Base-by-base conservation (phyloP, 2,888 invertebrate genomes). In the Polydesmus complanatus region DNA sequence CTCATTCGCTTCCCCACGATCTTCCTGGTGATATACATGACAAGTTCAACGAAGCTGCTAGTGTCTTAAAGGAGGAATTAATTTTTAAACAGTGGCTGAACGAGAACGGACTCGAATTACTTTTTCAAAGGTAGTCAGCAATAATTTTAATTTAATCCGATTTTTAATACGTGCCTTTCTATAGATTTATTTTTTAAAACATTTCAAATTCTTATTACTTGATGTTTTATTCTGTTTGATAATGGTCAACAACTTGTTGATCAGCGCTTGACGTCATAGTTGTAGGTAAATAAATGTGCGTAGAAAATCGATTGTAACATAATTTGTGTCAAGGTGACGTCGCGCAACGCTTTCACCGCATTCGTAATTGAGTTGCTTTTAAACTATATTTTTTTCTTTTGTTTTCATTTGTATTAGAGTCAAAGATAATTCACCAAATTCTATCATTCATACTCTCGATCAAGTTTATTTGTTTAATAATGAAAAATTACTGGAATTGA, bases 11-110 rank as follows among this genome's bases (percentile, higher is more conserved):
- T 14, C 14, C 21, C 56, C 18, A 1, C 56, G 21, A 11, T 27
- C 23, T 19, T 55, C 23, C 37, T 27, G n/a, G 27, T 37, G 37
- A 22, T 37, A 23, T 26, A 19, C 37, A 23, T 27, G 56, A 55
- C n/a, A 19, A 5, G 57, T 48, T 57, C 2, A 23, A 49, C 2
- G 23, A 50, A 11, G 57, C 47, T 3, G 57, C 57, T n/a, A 25
- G 22, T 23, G 23, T 23, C 26, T 48, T 57, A 22, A 48, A 37
- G n/a, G 49, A 57, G n/a, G 25, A 49, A 50, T 37, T 57, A 26
- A 50, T 57, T 18, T 18, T 57, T n/a, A 57, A 57, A 19, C 57
- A 57, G 49, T 57, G 57, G 57, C n/a, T 57, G 50, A 48, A n/a
- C 21, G 49, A 50, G 25, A 57, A 49, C 21, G 49, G 50, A 49